These are phyloP conservation scores for Percina caprodes DNA, from an alignment of 2,113 vertebrate species.

Conservation along the genomic window DNA sequence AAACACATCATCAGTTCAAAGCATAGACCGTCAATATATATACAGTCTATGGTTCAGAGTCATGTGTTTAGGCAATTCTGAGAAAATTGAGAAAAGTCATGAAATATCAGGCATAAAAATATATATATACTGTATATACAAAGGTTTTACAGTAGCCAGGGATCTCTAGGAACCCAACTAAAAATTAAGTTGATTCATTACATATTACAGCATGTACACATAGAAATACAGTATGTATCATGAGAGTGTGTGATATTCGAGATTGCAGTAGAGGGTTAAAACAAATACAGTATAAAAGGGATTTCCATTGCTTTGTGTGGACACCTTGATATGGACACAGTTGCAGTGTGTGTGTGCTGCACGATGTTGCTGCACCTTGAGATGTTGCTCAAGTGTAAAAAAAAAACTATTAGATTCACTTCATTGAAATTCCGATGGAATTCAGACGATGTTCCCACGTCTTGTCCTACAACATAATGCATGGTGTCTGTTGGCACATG, in stretches of 20 bases:
- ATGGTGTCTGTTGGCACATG: neutral
- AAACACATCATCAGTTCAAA: too few species aligned
- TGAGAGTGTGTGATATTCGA: neutral
- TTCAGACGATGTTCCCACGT: slow-evolving; percentile 30
- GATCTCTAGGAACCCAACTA: too few species aligned
- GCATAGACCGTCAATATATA: too few species aligned
- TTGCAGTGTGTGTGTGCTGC: slow-evolving; percentile 30
- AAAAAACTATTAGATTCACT: slow-evolving; percentile 40
- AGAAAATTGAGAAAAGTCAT: too few species aligned
- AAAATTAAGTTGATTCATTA: too few species aligned
- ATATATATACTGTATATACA: too few species aligned
- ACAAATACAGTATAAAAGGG: neutral
- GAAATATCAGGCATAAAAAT: too few species aligned
- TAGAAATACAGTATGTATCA: too few species aligned
- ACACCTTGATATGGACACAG: neutral
- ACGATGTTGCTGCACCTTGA: slow-evolving; percentile 25
- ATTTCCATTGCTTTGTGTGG: neutral
- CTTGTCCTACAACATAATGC: slow-evolving; percentile 11
- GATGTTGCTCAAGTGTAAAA: slow-evolving; percentile 40
- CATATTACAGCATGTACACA: too few species aligned
- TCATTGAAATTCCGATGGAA: slow-evolving; percentile 47
- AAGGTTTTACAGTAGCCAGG: too few species aligned
- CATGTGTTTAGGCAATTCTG: too few species aligned
- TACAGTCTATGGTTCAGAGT: too few species aligned
- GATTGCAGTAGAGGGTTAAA: neutral